A percentile compares a stretch with the other conserved stretches of the same genome.
These are phyloP conservation scores for Tachycineta bicolor DNA, from an alignment of 2,113 vertebrate genomes.

Conservation along the genomic window DNA sequence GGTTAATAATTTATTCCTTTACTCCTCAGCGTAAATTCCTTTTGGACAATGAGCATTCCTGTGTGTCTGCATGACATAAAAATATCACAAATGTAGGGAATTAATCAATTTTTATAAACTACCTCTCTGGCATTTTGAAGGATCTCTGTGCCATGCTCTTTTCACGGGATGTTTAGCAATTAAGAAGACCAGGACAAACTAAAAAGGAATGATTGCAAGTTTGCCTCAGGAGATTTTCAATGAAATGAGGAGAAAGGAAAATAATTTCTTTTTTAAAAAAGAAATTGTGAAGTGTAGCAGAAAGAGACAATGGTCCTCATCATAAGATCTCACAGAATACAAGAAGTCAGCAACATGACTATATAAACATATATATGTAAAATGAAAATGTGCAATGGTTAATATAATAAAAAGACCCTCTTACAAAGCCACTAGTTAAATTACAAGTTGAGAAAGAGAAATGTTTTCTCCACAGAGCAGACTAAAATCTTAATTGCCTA, in stretches of 20 bases:
- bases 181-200: background rate
- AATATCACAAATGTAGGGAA: background rate
- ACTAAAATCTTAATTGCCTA: background rate
- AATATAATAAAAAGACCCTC: background rate
- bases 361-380: background rate
- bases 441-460: background rate
- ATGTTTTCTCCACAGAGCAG: background rate
- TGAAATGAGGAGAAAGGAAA: background rate
- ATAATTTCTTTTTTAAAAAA: background rate
- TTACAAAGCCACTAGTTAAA: background rate
- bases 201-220: background rate
- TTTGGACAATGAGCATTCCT: background rate
- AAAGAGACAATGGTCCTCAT: background rate
- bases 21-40: background rate
- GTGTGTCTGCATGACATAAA: background rate
- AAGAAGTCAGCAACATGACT: background rate
- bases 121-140: background rate
- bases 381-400: background rate
- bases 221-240: background rate
- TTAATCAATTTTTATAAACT: background rate
- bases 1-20: background rate
- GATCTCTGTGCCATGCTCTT: background rate
- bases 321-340: background rate
- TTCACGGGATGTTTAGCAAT: background rate
- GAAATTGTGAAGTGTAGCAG: background rate